These are phyloP conservation scores for Catocala fraxini DNA, from an alignment of 2,888 invertebrate genomes.

Conservation along the genomic window DNA sequence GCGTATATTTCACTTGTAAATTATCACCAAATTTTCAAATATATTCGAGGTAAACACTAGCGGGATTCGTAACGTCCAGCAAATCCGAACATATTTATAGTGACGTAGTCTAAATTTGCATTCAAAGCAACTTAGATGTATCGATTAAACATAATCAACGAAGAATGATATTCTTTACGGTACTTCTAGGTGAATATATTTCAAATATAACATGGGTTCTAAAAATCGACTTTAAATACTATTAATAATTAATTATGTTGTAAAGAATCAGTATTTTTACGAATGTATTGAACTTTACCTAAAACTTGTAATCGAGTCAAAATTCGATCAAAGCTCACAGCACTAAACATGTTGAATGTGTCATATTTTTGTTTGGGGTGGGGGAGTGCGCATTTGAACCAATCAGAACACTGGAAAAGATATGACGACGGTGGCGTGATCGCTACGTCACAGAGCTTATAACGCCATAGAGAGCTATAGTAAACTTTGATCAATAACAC, in stretches of 20 bases:
- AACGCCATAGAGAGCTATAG: slow-evolving; percentile 48
- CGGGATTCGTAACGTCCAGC: slow-evolving; percentile 60
- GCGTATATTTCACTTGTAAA: slow-evolving; percentile 77
- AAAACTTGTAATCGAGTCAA: slow-evolving; percentile 20
- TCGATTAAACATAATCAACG: slow-evolving; percentile 15
- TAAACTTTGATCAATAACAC: slow-evolving; percentile 46
- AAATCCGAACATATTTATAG: slow-evolving; percentile 63
- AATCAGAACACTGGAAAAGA: slow-evolving; percentile 69
- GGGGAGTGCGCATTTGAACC: slow-evolving; percentile 63
- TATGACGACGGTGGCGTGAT: slow-evolving; percentile 85
- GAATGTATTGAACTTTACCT: neutral
- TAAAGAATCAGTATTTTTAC: too few relatives aligned
- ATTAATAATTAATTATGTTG: too few relatives aligned
- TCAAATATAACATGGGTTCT: too few relatives aligned
- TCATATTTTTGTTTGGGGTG: slow-evolving; percentile 69
- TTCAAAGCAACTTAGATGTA: slow-evolving; percentile 37
- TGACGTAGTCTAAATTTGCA: slow-evolving; percentile 43
- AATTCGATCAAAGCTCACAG: slow-evolving; percentile 36
- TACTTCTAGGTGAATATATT: too few relatives aligned
- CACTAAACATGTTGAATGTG: slow-evolving; percentile 78
- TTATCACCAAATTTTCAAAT: slow-evolving; percentile 80
- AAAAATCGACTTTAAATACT: too few relatives aligned
- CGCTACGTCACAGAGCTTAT: slow-evolving; percentile 74
- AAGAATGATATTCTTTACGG: too few relatives aligned
- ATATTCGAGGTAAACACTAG: slow-evolving; percentile 80